Evolutionary conservation across 2,888 invertebrate genomes (phyloP).

Genomic region (Drosophila colorata): DNA sequence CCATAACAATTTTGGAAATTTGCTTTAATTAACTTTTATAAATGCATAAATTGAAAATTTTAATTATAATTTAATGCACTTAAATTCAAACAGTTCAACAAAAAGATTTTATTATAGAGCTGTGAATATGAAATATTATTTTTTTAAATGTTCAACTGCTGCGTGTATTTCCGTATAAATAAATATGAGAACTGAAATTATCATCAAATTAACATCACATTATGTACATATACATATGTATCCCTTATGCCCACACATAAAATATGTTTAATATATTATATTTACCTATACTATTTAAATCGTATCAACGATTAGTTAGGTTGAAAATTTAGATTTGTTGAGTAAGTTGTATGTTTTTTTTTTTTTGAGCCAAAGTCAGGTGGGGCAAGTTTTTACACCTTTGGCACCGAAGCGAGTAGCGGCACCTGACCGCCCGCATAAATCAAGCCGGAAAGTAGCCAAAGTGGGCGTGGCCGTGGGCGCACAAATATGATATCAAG

Average conservation of each 20-base stretch:
- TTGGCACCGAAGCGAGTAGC: conserved; percentile 41
- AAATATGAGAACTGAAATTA: too few relatives aligned
- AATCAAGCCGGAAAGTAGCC: conserved; percentile 62
- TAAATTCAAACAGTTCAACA: too few relatives aligned
- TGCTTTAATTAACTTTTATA: not conserved
- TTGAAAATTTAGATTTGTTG: conserved; percentile 21
- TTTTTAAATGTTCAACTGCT: too few relatives aligned
- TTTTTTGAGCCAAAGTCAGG: conserved; percentile 12
- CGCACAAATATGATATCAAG: conserved; percentile 76
- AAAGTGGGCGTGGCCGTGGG: conserved; percentile 56
- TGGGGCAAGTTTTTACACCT: conserved; percentile 66
- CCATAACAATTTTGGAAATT: too few relatives aligned
- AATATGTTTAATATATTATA: too few relatives aligned
- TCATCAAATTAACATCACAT: too few relatives aligned
- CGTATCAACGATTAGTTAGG: conserved; percentile 1
- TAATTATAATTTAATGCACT: too few relatives aligned
- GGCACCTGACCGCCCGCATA: conserved; percentile 56
- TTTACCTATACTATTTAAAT: conserved; percentile 1
- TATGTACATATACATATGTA: too few relatives aligned
- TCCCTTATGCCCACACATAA: too few relatives aligned
- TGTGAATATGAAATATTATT: too few relatives aligned
- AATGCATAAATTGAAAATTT: not conserved
- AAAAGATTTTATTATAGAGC: too few relatives aligned
- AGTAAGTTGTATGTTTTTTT: conserved; percentile 3
- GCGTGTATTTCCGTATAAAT: too few relatives aligned